Evolutionary conservation across 2,113 vertebrate species (phyloP).

Genomic region (Meles meles): DNA sequence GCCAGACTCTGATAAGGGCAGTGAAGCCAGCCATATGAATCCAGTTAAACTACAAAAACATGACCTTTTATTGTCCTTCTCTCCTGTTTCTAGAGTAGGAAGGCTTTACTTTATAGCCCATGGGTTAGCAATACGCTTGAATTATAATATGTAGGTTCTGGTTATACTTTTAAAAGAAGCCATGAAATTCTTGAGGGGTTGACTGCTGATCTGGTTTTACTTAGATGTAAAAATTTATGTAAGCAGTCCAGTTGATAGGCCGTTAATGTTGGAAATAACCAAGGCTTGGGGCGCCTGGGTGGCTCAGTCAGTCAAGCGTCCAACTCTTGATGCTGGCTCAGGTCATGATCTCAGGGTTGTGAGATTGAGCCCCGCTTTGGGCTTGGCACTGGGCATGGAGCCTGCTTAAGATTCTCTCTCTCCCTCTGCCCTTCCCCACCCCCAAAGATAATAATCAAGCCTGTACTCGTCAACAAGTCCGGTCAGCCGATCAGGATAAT

Average conservation of each 20-base stretch:
- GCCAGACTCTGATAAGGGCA: not conserved
- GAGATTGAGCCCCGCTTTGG: too few species aligned
- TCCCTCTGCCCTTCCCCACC: not conserved
- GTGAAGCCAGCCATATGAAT: not conserved
- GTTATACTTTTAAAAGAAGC: not conserved
- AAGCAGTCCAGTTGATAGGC: not conserved
- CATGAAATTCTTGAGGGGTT: conserved; percentile 18
- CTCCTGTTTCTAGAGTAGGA: not conserved
- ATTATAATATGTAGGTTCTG: not conserved
- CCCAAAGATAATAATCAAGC: not conserved
- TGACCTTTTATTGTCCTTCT: not conserved
- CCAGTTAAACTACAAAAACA: not conserved
- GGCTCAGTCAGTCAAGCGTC: too few species aligned
- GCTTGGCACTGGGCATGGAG: too few species aligned
- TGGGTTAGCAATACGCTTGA: not conserved
- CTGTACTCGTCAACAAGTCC: not conserved
- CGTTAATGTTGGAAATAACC: not conserved
- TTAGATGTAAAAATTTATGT: not conserved
- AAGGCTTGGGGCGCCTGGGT: not conserved
- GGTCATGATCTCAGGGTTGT: too few species aligned
- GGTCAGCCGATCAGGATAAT: not conserved
- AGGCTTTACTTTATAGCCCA: not conserved
- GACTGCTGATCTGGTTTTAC: not conserved
- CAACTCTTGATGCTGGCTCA: too few species aligned
- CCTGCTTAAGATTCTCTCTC: not conserved